Conservation (phyloP, 2,113 vertebrate genomes). For the Larimichthys polyactis region DNA sequence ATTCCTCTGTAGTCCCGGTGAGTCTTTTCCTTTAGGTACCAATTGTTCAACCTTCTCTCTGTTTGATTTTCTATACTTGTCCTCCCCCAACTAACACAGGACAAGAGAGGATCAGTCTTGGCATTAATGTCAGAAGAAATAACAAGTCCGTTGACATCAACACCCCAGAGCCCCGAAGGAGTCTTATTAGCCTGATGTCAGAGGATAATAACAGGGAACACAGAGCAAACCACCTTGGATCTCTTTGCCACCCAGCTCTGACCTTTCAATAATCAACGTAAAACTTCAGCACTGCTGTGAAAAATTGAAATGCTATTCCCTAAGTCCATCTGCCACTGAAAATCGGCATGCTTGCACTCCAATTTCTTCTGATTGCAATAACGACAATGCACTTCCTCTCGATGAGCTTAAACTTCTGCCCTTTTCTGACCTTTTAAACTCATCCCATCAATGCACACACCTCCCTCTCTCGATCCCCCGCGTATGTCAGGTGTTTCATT, state of each 20-base stretch:
- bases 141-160: constrained; percentile 47
- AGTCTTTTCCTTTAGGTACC: background rate
- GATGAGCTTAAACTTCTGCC: constrained; percentile 14
- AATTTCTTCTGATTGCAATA: constrained; percentile 1
- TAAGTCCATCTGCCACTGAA: constrained; percentile 10
- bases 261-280: constrained; percentile 47
- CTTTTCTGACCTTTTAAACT: constrained; percentile 26
- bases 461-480: background rate
- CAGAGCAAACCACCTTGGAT: constrained; percentile 41
- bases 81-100: background rate
- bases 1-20: background rate
- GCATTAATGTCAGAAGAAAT: constrained; percentile 58
- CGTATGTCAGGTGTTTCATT: constrained; percentile 50
- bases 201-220: constrained; percentile 41
- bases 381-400: constrained; percentile 5
- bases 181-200: constrained; percentile 38
- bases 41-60: background rate
- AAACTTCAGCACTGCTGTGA: background rate
- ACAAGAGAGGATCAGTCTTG: constrained; percentile 41
- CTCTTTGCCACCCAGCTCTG: constrained; percentile 21
- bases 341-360: background rate
- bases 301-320: background rate
- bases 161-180: constrained; percentile 32
- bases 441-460: constrained; percentile 32
- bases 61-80: background rate